These are phyloP conservation scores for Dasysyrphus albostriatus DNA, from an alignment of 2,888 invertebrate species.

Conservation along the genomic window DNA sequence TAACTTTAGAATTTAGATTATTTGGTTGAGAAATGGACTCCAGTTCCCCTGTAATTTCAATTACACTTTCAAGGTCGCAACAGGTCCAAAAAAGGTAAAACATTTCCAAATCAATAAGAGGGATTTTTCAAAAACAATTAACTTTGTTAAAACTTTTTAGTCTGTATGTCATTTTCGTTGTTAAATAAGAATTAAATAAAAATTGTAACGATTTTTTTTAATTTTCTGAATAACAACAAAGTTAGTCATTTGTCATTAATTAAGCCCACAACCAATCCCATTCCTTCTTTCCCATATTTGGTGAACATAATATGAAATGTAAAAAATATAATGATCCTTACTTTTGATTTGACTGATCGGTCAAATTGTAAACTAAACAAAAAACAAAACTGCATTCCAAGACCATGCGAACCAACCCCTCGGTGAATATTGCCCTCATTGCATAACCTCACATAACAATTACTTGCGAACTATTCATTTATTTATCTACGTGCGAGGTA, in stretches of 20 bases:
- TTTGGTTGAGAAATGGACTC: too few species aligned
- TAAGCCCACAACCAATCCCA: conserved; percentile 20
- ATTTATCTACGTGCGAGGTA: conserved; percentile 1
- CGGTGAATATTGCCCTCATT: conserved; percentile 42
- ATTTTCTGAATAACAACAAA: too few species aligned
- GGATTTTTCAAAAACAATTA: too few species aligned
- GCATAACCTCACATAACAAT: conserved; percentile 75
- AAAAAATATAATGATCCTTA: conserved; percentile 9
- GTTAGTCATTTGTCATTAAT: background rate
- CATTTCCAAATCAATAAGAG: too few species aligned
- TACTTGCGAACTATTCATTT: conserved; percentile 57
- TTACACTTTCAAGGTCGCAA: too few species aligned
- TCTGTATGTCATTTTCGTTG: too few species aligned
- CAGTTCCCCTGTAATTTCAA: too few species aligned
- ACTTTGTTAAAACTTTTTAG: too few species aligned
- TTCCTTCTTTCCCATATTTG: conserved; percentile 9
- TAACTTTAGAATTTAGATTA: too few species aligned
- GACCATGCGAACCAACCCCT: conserved; percentile 31
- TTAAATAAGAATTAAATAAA: background rate
- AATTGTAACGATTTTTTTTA: background rate
- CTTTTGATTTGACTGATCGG: conserved; percentile 35
- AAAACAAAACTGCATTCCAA: conserved; percentile 45
- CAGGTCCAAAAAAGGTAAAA: too few species aligned
- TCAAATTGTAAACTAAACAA: background rate
- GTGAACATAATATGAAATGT: background rate